Evolutionary conservation across 2,888 invertebrate genomes (phyloP).

Genomic region (Thecocarcelia acutangulata): DNA sequence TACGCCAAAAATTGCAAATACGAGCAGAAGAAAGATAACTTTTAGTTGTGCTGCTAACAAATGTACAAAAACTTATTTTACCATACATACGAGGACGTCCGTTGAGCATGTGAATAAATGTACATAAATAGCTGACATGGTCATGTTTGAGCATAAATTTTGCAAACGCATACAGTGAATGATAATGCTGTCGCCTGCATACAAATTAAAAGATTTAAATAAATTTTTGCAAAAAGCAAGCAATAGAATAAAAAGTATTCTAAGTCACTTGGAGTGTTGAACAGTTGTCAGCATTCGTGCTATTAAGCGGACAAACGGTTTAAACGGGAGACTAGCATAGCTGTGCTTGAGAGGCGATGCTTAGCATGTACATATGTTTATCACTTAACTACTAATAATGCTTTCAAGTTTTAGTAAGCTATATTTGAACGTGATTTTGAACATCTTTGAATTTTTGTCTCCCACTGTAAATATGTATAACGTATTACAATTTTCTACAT

Average conservation of each 20-base stretch:
- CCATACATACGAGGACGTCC: constrained; percentile 41
- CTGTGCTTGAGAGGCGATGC: too few relatives aligned
- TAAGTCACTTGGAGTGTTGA: too few relatives aligned
- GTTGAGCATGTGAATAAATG: constrained; percentile 16
- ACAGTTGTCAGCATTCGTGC: too few relatives aligned
- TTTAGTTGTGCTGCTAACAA: constrained; percentile 20
- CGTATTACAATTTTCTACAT: neutral
- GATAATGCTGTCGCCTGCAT: neutral
- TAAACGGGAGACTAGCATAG: too few relatives aligned
- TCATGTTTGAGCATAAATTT: constrained; percentile 24
- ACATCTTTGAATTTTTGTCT: neutral
- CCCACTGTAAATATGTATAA: constrained; percentile 8
- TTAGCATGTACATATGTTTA: too few relatives aligned
- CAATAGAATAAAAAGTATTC: too few relatives aligned
- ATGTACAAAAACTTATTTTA: constrained; percentile 30
- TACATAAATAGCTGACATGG: constrained; percentile 5
- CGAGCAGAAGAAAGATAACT: constrained; percentile 44
- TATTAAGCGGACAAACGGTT: too few relatives aligned
- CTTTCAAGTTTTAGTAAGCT: too few relatives aligned
- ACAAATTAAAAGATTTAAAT: neutral
- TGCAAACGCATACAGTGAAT: constrained; percentile 8
- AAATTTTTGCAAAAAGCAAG: neutral
- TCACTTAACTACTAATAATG: too few relatives aligned
- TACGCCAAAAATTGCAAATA: constrained; percentile 52
- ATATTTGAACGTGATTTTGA: too few relatives aligned